phyloP scores from a whole-genome alignment of 2,888 invertebrate genomes.

The Heteropelma amictum region DNA sequence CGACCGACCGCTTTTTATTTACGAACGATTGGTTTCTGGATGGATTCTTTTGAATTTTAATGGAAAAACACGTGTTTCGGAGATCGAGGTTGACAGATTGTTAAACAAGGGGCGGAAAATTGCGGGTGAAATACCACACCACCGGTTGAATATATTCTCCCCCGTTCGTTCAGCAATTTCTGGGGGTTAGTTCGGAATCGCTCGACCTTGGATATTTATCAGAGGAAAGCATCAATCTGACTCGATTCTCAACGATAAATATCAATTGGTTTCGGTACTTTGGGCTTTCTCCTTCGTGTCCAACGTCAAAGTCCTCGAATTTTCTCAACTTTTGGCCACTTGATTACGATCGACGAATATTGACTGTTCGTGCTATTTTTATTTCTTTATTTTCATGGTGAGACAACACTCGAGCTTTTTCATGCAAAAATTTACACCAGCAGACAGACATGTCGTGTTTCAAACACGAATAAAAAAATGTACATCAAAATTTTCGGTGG shows the following conservation, averaged over 20 bases:
- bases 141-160: conserved; percentile 1
- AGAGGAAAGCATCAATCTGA: conserved; percentile 7
- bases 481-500: too few species aligned
- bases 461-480: too few species aligned
- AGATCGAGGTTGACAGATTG: neutral
- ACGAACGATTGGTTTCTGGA: neutral
- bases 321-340: neutral
- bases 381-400: neutral
- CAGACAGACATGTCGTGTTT: too few species aligned
- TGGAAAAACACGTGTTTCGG: neutral
- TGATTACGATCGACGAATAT: neutral
- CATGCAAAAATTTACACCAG: neutral
- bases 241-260: neutral
- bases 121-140: neutral
- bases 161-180: conserved; percentile 10
- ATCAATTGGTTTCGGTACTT: neutral
- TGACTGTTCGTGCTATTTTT: neutral
- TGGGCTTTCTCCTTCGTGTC: neutral
- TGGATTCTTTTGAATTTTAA: neutral
- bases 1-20: too few species aligned
- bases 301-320: neutral
- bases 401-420: neutral
- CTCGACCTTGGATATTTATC: neutral
- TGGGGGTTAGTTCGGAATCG: neutral
- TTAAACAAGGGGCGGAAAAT: neutral